phyloP scores from a whole-genome alignment of 2,797 vertebrate genomes.

The Manis pentadactyla region DNA sequence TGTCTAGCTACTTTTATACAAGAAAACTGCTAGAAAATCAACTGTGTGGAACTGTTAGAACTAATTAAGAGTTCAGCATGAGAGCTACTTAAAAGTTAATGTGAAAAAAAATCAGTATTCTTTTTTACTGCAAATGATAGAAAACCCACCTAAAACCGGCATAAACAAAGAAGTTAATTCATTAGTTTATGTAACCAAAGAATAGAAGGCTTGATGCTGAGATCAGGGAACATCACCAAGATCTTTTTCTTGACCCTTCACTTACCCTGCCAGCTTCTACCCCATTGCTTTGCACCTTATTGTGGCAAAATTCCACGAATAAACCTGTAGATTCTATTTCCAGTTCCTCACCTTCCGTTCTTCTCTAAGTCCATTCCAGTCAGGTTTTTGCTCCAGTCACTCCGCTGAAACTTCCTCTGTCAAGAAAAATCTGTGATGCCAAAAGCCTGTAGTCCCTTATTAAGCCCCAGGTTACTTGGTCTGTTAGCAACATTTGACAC shows the following conservation, averaged over 20 bases:
- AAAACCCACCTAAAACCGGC: not conserved
- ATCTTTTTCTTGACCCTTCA: not conserved
- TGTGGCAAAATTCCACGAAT: not conserved
- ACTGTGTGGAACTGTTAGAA: not conserved
- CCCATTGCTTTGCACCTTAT: not conserved
- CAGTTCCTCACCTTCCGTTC: not conserved
- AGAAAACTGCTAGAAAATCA: constrained; percentile 38
- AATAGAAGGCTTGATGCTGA: not conserved
- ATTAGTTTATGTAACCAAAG: not conserved
- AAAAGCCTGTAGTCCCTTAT: not conserved
- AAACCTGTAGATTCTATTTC: not conserved
- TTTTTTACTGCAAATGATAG: not conserved
- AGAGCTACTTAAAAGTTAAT: constrained; percentile 9
- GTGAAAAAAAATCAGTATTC: not conserved
- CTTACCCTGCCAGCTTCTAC: not conserved
- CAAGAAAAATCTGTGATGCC: not conserved
- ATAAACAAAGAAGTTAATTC: not conserved
- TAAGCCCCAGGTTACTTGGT: not conserved
- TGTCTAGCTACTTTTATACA: not conserved
- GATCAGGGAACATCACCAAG: not conserved
- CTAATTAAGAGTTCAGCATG: not conserved
- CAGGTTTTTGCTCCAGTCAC: not conserved
- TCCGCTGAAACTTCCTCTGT: not conserved
- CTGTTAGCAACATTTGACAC: not conserved
- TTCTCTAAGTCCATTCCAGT: not conserved